Conservation (phyloP, 2,797 vertebrate genomes). For the Rhinoraja longicauda region DNA sequence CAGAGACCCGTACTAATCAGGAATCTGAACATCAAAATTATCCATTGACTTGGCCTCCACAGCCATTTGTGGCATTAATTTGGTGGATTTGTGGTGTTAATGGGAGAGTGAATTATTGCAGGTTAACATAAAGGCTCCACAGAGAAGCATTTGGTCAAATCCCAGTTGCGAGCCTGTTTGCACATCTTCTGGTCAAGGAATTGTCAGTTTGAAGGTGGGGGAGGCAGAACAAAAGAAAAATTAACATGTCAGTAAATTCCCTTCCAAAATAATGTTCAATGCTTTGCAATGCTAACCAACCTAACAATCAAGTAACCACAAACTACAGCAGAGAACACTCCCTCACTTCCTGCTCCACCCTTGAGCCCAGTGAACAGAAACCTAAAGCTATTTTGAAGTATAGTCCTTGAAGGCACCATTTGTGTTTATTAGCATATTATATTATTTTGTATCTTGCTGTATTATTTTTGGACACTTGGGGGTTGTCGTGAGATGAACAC, state of each 20-base stretch:
- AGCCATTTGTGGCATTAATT: too few species aligned
- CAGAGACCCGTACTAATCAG: too few species aligned
- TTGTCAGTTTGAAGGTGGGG: not conserved
- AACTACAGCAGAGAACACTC: not conserved
- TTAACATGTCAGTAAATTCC: not conserved
- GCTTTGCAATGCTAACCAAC: not conserved
- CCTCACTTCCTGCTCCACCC: not conserved
- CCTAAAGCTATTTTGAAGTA: not conserved
- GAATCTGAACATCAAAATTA: too few species aligned
- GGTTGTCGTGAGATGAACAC: too few species aligned
- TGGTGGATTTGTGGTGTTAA: too few species aligned
- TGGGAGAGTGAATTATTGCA: not conserved
- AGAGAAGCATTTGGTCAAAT: not conserved
- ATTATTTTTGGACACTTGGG: too few species aligned
- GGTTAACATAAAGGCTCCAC: not conserved
- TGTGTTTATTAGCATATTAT: too few species aligned
- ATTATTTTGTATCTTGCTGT: too few species aligned
- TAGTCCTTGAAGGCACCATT: too few species aligned
- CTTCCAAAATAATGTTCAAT: not conserved
- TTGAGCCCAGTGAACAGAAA: not conserved
- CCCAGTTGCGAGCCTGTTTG: not conserved
- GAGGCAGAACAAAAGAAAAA: not conserved
- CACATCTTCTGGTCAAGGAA: too few species aligned
- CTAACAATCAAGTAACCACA: slow-evolving; percentile 10
- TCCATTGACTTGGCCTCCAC: too few species aligned